Evolutionary conservation across 2,888 invertebrate genomes (phyloP).

Genomic region (Eurytoma californica): DNA sequence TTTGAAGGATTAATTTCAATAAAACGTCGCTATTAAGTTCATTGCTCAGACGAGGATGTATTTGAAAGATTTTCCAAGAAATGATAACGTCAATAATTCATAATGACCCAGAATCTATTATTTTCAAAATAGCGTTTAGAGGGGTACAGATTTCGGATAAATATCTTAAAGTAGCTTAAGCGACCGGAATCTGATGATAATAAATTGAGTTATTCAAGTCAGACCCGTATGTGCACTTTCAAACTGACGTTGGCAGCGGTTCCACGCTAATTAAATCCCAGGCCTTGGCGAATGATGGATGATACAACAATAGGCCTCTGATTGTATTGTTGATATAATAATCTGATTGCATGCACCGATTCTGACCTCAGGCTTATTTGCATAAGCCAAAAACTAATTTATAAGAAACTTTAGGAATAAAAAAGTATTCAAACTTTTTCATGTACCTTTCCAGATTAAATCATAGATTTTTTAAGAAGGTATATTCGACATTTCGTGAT

Average conservation of each 20-base stretch:
- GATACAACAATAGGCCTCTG: conserved; percentile 27
- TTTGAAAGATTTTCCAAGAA: background rate
- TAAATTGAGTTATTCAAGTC: conserved; percentile 32
- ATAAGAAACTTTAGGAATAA: too few species aligned
- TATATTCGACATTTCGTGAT: background rate
- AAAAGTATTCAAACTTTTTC: too few species aligned
- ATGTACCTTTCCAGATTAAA: too few species aligned
- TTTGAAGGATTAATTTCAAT: background rate
- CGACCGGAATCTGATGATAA: conserved; percentile 15
- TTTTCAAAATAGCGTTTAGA: background rate
- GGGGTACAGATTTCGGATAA: background rate
- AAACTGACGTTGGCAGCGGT: conserved; percentile 39
- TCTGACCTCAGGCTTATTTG: too few species aligned
- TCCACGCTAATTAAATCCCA: conserved; percentile 52
- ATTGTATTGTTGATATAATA: background rate
- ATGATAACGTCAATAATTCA: background rate
- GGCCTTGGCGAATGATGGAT: conserved; percentile 24
- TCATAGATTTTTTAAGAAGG: too few species aligned
- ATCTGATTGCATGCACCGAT: too few species aligned
- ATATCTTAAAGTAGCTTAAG: conserved; percentile 2
- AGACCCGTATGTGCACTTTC: conserved; percentile 12
- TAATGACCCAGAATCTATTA: background rate
- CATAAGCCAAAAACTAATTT: too few species aligned
- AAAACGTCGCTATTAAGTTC: background rate
- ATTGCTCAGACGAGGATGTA: background rate